Conservation (phyloP, 2,113 vertebrate species). For the Cavia aperea region DNA sequence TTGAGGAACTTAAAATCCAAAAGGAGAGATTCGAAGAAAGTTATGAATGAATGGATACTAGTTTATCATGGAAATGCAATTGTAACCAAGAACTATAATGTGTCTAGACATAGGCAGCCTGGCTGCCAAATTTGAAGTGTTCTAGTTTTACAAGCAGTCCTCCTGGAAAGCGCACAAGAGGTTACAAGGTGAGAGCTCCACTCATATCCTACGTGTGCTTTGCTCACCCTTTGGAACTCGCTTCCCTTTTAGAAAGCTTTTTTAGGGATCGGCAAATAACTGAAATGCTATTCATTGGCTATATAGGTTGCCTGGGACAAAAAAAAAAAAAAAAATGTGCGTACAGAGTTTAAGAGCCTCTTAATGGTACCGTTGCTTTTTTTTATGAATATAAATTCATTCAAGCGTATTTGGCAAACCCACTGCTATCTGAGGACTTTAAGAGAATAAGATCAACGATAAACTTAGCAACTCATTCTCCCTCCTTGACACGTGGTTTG, state of each 20-base stretch:
- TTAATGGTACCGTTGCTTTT: neutral
- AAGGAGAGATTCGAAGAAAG: conserved; percentile 55
- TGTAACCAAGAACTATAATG: conserved; percentile 59
- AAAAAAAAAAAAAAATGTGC: neutral
- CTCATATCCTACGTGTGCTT: neutral
- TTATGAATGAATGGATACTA: conserved; percentile 70
- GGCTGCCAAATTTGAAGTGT: conserved; percentile 61
- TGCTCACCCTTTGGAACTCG: neutral
- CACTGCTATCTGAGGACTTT: neutral
- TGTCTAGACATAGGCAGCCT: conserved; percentile 63
- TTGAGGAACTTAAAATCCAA: conserved; percentile 54
- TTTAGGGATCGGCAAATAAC: neutral
- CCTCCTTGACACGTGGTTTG: neutral
- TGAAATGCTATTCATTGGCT: neutral
- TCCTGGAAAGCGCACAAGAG: conserved; percentile 49
- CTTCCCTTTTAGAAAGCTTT: neutral
- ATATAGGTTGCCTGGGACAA: neutral
- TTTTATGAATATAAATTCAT: neutral
- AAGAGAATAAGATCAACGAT: neutral
- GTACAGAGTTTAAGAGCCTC: neutral
- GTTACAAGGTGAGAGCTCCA: conserved; percentile 29
- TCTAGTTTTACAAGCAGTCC: conserved; percentile 57
- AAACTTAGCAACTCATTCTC: neutral
- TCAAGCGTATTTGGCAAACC: neutral
- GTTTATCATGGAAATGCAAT: conserved; percentile 69